Evolutionary conservation across 2,888 invertebrate genomes (phyloP).

Genomic region (Arctia plantaginis): DNA sequence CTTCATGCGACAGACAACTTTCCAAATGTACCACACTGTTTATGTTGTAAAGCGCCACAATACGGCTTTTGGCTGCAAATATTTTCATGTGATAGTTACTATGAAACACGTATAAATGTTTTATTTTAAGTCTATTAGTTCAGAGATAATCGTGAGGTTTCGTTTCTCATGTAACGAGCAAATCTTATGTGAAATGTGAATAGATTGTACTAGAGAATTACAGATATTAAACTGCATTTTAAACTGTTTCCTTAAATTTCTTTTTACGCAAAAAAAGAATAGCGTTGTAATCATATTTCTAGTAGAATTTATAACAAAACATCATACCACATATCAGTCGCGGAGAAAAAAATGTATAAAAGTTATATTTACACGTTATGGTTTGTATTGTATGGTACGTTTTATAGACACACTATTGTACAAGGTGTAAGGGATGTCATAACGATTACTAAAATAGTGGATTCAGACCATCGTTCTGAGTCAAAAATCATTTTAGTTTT

Average conservation of each 20-base stretch:
- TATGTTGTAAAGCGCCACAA: conserved; percentile 48
- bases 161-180: neutral
- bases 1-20: conserved; percentile 77
- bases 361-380: neutral
- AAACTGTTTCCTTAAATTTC: neutral
- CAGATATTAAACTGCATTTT: neutral
- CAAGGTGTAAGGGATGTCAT: too few relatives aligned
- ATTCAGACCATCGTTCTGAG: too few relatives aligned
- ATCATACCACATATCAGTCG: neutral
- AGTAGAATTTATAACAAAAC: neutral
- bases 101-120: conserved; percentile 24
- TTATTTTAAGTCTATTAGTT: conserved; percentile 10
- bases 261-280: neutral
- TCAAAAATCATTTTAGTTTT: too few relatives aligned
- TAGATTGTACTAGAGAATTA: too few relatives aligned
- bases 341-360: neutral
- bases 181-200: neutral
- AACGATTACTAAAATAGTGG: too few relatives aligned
- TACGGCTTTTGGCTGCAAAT: conserved; percentile 39
- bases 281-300: neutral
- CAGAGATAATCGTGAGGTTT: conserved; percentile 2
- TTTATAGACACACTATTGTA: too few relatives aligned
- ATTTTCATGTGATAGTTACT: conserved; percentile 38
- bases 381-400: neutral
- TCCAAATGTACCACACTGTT: conserved; percentile 64